Conservation (phyloP, 2,113 vertebrate genomes). For the Leiothrix lutea region DNA sequence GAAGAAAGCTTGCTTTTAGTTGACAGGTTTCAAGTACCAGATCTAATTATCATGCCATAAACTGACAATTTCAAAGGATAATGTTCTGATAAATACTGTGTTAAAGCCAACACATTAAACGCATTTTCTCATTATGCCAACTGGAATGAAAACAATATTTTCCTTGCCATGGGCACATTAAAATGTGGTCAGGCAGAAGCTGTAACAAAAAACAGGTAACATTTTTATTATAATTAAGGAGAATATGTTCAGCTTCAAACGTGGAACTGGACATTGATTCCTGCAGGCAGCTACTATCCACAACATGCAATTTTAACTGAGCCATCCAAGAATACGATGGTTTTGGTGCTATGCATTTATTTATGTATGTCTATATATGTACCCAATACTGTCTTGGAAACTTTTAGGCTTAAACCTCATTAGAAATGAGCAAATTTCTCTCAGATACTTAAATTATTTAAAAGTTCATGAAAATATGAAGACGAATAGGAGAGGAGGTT, state of each 20-base stretch:
- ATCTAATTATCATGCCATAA: constrained; percentile 52
- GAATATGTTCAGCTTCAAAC: not conserved
- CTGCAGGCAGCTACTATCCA: not conserved
- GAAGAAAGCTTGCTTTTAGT: constrained; percentile 40
- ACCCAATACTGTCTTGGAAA: not conserved
- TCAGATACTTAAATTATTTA: not conserved
- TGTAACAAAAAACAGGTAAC: not conserved
- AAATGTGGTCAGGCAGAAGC: not conserved
- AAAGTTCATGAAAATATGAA: not conserved
- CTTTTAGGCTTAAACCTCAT: not conserved
- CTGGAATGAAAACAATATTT: constrained; percentile 48
- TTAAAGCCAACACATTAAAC: constrained; percentile 31
- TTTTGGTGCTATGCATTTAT: not conserved
- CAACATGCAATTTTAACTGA: not conserved
- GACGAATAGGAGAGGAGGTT: not conserved
- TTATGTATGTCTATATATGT: not conserved
- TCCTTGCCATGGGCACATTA: constrained; percentile 44
- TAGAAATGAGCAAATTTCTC: not conserved
- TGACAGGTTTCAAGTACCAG: constrained; percentile 53
- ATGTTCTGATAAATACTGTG: constrained; percentile 45
- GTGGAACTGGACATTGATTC: not conserved
- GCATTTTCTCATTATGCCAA: constrained; percentile 16
- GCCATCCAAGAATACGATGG: not conserved
- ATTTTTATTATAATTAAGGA: constrained; percentile 30
- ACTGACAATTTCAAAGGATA: constrained; percentile 45